phyloP scores from a whole-genome alignment of 2,797 vertebrate species.

The Hozukius guyotensis region DNA sequence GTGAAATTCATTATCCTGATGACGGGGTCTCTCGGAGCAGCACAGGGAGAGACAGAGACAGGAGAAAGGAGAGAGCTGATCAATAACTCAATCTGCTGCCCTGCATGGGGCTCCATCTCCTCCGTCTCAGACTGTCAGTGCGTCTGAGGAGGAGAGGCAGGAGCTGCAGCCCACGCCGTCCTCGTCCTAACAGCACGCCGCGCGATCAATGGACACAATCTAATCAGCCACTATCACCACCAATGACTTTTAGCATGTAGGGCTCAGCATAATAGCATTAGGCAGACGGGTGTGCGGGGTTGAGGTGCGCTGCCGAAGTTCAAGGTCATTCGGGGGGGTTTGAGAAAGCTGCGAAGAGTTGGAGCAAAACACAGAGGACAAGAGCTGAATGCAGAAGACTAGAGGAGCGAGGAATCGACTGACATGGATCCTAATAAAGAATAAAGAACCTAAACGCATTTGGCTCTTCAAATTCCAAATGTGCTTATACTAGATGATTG shows the following conservation, averaged over 20 bases:
- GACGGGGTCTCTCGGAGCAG: slow-evolving; percentile 73
- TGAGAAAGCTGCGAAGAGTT: slow-evolving; percentile 27
- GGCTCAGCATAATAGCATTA: slow-evolving; percentile 75
- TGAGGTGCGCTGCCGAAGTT: slow-evolving; percentile 60
- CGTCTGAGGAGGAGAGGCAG: slow-evolving; percentile 59
- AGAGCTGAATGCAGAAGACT: slow-evolving; percentile 7
- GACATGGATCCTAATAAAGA: background rate
- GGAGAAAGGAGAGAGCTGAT: slow-evolving; percentile 72
- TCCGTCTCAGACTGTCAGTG: slow-evolving; percentile 72
- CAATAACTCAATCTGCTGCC: slow-evolving; percentile 82
- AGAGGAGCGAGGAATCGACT: background rate
- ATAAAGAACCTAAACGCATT: background rate
- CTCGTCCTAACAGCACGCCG: slow-evolving; percentile 69
- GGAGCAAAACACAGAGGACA: slow-evolving; percentile 14
- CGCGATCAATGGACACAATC: slow-evolving; percentile 82
- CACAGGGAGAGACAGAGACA: slow-evolving; percentile 62
- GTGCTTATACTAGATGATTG: background rate
- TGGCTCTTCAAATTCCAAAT: background rate
- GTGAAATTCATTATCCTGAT: slow-evolving; percentile 82
- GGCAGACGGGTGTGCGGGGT: slow-evolving; percentile 49
- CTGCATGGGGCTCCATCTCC: slow-evolving; percentile 76
- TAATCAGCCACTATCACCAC: slow-evolving; percentile 80
- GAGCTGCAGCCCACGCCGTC: slow-evolving; percentile 57
- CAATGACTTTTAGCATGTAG: slow-evolving; percentile 78
- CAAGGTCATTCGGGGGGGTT: slow-evolving; percentile 62